These are phyloP conservation scores for Scatophagus argus DNA, from an alignment of 2,113 vertebrate species.

Conservation along the genomic window DNA sequence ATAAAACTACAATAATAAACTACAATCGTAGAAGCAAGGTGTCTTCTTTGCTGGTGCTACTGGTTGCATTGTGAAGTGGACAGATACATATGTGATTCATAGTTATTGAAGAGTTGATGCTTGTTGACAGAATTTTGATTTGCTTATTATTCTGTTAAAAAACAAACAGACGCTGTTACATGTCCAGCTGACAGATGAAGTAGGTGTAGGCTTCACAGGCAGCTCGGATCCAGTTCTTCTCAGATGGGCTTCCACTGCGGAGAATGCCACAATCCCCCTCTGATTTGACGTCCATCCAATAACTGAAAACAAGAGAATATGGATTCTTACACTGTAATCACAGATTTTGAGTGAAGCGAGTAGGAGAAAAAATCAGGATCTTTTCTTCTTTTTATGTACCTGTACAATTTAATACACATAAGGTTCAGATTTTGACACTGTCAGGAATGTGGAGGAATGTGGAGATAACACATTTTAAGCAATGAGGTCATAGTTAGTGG, in stretches of 20 bases:
- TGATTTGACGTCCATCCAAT: not conserved
- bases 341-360: not conserved
- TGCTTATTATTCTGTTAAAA: not conserved
- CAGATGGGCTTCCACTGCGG: fast-evolving
- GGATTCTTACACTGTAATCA: not conserved
- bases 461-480: too few species aligned
- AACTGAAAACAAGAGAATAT: slow-evolving; percentile 58
- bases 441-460: not conserved
- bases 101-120: slow-evolving; percentile 5
- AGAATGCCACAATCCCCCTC: slow-evolving; percentile 61
- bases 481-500: not conserved
- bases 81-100: not conserved
- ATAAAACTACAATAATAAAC: not conserved
- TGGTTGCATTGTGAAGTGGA: slow-evolving; percentile 8
- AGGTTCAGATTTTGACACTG: not conserved
- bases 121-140: not conserved
- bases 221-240: slow-evolving; percentile 66
- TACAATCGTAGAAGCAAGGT: not conserved
- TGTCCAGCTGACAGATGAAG: slow-evolving; percentile 78
- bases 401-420: not conserved
- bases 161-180: not conserved
- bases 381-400: too few species aligned
- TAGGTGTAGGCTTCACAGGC: not conserved
- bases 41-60: not conserved
- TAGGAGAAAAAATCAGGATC: not conserved